phyloP scores from a whole-genome alignment of 2,797 vertebrate genomes.

The Peromyscus aztecus region DNA sequence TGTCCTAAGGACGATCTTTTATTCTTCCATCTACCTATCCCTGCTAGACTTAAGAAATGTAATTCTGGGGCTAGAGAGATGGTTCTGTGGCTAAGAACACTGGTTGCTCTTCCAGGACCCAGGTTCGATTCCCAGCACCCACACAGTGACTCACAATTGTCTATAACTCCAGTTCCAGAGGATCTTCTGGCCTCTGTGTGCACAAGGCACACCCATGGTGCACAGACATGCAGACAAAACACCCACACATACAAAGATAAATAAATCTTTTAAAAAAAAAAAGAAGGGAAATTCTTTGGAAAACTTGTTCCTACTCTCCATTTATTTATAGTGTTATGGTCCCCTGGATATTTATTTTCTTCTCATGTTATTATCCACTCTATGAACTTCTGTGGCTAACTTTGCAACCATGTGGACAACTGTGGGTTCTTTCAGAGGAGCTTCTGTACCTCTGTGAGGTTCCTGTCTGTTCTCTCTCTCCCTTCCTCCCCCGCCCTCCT shows the following conservation, averaged over 20 bases:
- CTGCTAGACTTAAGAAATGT: neutral
- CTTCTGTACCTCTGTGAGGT: neutral
- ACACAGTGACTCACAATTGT: neutral
- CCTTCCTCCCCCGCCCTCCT: neutral
- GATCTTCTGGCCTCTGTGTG: neutral
- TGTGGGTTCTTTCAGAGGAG: neutral
- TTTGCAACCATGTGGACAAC: neutral
- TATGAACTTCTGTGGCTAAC: conserved; percentile 12
- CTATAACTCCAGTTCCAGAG: neutral
- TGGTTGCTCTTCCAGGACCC: neutral
- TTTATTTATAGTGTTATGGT: neutral
- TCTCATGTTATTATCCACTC: neutral
- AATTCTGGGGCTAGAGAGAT: neutral
- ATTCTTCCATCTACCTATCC: neutral
- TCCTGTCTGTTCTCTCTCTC: neutral
- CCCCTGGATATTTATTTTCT: neutral
- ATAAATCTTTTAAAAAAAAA: neutral
- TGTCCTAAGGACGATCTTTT: conserved; percentile 23
- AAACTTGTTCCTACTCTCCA: neutral
- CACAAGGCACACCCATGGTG: neutral
- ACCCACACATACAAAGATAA: neutral
- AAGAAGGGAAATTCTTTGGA: neutral
- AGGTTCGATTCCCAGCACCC: neutral
- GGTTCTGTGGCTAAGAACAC: neutral
- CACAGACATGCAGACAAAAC: neutral